Percentiles rank a stretch among this genome's conserved stretches.
These are phyloP conservation scores for Pongo abelii DNA, from an alignment of 2,113 vertebrate genomes.

Conservation along the genomic window DNA sequence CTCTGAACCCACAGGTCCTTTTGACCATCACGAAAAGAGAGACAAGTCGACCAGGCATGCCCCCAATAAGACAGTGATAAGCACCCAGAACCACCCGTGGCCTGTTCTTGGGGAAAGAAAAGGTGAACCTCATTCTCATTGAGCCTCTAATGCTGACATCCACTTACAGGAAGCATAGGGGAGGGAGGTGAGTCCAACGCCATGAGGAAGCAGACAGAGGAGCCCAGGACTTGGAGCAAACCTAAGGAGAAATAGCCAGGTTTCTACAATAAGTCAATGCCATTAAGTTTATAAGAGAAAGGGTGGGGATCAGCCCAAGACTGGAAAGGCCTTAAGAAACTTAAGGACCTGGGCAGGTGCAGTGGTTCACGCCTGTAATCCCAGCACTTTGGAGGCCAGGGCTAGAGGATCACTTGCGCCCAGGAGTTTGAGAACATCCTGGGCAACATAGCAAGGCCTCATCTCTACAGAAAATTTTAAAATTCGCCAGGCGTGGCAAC, in stretches of 20 bases:
- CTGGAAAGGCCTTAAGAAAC: not conserved
- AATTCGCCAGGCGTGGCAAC: no score
- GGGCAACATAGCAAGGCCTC: not conserved
- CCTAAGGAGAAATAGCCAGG: not conserved
- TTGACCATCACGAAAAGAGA: not conserved
- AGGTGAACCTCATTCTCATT: not conserved
- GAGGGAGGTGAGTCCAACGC: no score
- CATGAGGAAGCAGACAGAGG: accelerated
- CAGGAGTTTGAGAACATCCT: not conserved
- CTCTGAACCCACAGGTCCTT: not conserved
- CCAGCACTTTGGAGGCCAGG: not conserved
- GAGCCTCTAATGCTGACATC: not conserved
- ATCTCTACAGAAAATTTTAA: not conserved
- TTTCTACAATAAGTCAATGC: no score
- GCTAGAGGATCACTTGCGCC: not conserved
- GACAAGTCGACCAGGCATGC: not conserved
- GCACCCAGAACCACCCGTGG: not conserved
- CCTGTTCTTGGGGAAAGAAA: not conserved
- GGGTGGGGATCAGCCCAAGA: not conserved
- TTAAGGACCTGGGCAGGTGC: no score
- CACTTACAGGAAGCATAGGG: not conserved
- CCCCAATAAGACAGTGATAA: not conserved
- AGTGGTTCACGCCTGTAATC: no score
- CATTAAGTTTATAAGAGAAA: not conserved
- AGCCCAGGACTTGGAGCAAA: accelerated